These are phyloP conservation scores for Hystrix cristata DNA, from an alignment of 2,113 vertebrate genomes.

Conservation along the genomic window DNA sequence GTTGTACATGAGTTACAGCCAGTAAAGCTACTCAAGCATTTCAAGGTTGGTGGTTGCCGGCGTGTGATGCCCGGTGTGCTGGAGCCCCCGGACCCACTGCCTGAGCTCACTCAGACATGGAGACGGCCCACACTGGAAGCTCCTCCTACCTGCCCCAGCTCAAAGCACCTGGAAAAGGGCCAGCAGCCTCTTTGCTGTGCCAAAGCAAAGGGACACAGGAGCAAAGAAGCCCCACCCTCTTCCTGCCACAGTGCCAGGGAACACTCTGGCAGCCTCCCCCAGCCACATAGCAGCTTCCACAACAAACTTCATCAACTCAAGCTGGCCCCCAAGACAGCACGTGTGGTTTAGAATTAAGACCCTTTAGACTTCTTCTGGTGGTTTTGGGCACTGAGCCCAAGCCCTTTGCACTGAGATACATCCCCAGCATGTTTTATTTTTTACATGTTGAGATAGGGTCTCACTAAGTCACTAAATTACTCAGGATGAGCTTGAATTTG, in stretches of 20 bases:
- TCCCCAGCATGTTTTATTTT: not conserved
- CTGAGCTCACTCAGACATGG: fast-evolving
- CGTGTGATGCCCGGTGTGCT: not conserved
- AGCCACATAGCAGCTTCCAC: fast-evolving
- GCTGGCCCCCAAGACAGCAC: not conserved
- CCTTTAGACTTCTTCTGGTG: not conserved
- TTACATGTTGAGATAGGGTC: not conserved
- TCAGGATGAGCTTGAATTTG: not conserved
- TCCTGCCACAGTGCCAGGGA: not conserved
- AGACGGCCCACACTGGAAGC: not conserved
- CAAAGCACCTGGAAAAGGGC: not conserved
- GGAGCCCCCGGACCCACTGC: not conserved
- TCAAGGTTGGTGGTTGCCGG: not conserved
- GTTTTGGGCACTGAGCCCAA: not conserved
- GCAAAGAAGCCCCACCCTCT: not conserved
- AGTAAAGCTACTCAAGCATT: not conserved
- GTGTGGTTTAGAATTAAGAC: slow-evolving; percentile 32
- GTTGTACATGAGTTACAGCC: not conserved
- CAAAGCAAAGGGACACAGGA: too few relatives aligned
- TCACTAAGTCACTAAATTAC: not conserved
- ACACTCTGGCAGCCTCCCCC: not conserved
- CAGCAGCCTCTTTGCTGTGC: not conserved
- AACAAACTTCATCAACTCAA: not conserved
- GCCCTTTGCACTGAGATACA: not conserved
- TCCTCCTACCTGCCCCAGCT: not conserved